Base-by-base conservation (phyloP, 1,140 invertebrate genomes). In the Drosophila trapezifrons region DNA sequence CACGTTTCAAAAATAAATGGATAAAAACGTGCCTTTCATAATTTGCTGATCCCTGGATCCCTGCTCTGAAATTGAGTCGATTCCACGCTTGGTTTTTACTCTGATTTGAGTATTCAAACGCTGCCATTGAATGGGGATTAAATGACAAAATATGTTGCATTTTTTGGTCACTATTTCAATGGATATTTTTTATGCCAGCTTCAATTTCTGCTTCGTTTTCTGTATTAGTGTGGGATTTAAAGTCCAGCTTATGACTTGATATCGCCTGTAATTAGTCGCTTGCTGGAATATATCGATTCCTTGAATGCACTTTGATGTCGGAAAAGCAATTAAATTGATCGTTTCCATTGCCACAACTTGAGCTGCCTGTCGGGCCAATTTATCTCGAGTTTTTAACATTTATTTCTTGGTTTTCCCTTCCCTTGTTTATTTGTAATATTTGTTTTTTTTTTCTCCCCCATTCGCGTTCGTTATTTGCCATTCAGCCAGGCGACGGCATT, bases 261-360 rank as follows among this genome's bases (percentile, higher is more conserved):
- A 38, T n/a, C 1, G 1, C 5, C 6, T 38, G 2, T n/a, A 38
- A 38, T n/a, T 38, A n/a, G 37, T n/a, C 5, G 9, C 2, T 10
- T 8, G 0, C 22, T 15, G 12, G 9, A 18, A 37, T 27, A 10
- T 27, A 12, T 38, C 29, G 6, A 52, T 38, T 4, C 13, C 4
- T 18, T 20, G 13, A 15, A 20, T 20, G 13, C 6, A 25, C 12
- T 27, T 63, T 42, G 54, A 32, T 42, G 54, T 15, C 38, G 42
- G 22, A n/a, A 2, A 29, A 55, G 29, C 64, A 69, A 69, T 70
- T 45, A 55, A 69, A 56, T 45, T 67, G 20, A 55, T 69, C 46
- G 62, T 18, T 37, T 27, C 8, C 42, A 10, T 47, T 17, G 59
- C 12, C 9, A 10, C 27, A 54, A 67, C 45, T 69, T 43, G 20